Percentiles rank a stretch among this genome's conserved stretches.
These are phyloP conservation scores for Accipiter cooperii DNA, from an alignment of 2,113 vertebrate species.

Conservation along the genomic window DNA sequence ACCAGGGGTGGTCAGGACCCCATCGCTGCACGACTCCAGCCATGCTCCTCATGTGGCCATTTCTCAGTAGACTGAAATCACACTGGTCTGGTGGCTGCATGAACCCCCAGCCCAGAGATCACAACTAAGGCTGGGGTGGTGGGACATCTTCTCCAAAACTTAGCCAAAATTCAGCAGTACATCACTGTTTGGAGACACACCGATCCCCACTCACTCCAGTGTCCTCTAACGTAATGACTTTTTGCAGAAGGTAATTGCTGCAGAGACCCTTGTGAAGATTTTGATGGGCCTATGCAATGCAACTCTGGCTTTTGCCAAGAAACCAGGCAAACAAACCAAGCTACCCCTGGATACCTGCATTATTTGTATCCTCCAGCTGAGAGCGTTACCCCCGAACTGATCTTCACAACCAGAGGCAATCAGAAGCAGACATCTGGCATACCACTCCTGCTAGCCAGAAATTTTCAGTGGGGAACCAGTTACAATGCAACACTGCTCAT, in stretches of 20 bases:
- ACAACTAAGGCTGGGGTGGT: not conserved
- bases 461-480: constrained; percentile 15
- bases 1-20: not conserved
- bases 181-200: not conserved
- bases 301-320: not conserved
- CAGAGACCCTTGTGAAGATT: not conserved
- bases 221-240: not conserved
- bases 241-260: not conserved
- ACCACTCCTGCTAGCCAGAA: not conserved
- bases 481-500: not conserved
- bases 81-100: not conserved
- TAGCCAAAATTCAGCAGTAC: not conserved
- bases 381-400: not conserved
- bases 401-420: constrained; percentile 10
- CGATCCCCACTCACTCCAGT: not conserved
- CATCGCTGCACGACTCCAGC: rapidly evolving
- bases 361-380: constrained; percentile 17
- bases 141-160: not conserved
- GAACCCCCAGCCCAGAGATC: not conserved
- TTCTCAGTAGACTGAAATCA: not conserved
- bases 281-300: not conserved
- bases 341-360: not conserved
- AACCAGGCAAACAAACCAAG: not conserved
- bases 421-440: constrained; percentile 40
- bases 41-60: rapidly evolving